Conservation (phyloP, 2,888 invertebrate genomes). For the Dioctria linearis region DNA sequence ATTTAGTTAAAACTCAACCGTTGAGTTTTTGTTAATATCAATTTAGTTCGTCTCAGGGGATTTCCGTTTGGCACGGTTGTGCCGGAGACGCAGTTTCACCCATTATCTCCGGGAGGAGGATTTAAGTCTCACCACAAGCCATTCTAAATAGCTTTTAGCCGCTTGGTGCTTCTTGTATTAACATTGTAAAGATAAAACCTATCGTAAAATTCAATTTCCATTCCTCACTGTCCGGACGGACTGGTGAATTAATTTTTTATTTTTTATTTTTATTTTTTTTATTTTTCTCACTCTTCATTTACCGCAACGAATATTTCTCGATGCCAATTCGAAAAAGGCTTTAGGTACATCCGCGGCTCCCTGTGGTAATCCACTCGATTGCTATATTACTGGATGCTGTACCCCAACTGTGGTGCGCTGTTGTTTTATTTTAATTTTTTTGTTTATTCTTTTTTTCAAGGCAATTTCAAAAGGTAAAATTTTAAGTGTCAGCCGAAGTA, state of each 20-base stretch:
- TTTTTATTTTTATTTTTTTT: conserved; percentile 35
- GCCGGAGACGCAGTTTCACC: not conserved
- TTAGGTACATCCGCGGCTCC: conserved; percentile 28
- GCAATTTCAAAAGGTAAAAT: conserved; percentile 40
- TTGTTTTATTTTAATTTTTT: not conserved
- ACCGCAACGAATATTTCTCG: conserved; percentile 29
- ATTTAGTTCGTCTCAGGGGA: conserved; percentile 17
- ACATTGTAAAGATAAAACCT: conserved; percentile 47
- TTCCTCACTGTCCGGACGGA: conserved; percentile 39
- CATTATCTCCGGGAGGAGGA: conserved; percentile 4
- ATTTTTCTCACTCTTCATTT: conserved; percentile 31
- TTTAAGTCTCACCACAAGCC: conserved; percentile 16
- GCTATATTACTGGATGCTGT: conserved; percentile 1
- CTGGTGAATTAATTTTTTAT: conserved; percentile 42
- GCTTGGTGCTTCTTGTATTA: conserved; percentile 41
- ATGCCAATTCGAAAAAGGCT: conserved; percentile 29
- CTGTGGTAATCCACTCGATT: conserved; percentile 34
- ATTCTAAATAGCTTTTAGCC: conserved; percentile 35
- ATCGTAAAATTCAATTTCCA: conserved; percentile 53
- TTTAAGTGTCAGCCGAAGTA: conserved; percentile 46
- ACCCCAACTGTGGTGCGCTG: not conserved
- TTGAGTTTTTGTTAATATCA: conserved; percentile 1
- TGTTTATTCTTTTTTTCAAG: conserved; percentile 3
- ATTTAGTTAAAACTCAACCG: not conserved
- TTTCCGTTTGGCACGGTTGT: not conserved